Evolutionary conservation across 2,888 invertebrate genomes (phyloP), one percentile per base, ranked within the genome.

Genomic region (Myopa tessellatipennis): DNA sequence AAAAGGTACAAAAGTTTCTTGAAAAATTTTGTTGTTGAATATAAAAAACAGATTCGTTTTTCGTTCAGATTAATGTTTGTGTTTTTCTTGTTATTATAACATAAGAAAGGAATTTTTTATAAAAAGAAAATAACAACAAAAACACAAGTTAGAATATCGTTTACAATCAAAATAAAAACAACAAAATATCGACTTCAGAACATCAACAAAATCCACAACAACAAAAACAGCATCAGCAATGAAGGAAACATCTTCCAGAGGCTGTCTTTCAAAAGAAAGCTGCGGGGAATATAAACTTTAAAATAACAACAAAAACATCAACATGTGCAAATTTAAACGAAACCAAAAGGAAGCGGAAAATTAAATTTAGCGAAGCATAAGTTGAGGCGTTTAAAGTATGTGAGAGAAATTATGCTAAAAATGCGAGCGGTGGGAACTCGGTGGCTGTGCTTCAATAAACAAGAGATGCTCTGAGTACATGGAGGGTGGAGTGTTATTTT

Each of bases 241-340:
- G 26, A 26, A 71, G 36, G 18, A 26, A 71, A 71, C 52, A 58
- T 45, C 45, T 45, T 8, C 3, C 10, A 1, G 0, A 45, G 45
- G 45, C 26, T 26, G 2, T 26, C 1, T 26, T 45, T 45, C 2
- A 45, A 8, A 10, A 45, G 45, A 45, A 45, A 45, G 45, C 3
- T 45, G 45, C 1, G 0, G 3, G 45, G 3, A 16, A 60, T 14
- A 2, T 60, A 60, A 18, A 60, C n/a, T 14, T 60, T 6, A 12
- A 60, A 55, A 55, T 6, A 8, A 2, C 8, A 74, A 50, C 63
- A 65, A 12, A 60, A 55, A 55, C 55, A 8, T n/a, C 8, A 74
- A 50, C 63, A 65, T 74, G 65, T 74, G 74, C 36, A 74, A 52
- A 74, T 74, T 74, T 74, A 74, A 74, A 58, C 70, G 55, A 16